phyloP scores from a whole-genome alignment of 2,888 invertebrate genomes.

The Agriotes lineatus region DNA sequence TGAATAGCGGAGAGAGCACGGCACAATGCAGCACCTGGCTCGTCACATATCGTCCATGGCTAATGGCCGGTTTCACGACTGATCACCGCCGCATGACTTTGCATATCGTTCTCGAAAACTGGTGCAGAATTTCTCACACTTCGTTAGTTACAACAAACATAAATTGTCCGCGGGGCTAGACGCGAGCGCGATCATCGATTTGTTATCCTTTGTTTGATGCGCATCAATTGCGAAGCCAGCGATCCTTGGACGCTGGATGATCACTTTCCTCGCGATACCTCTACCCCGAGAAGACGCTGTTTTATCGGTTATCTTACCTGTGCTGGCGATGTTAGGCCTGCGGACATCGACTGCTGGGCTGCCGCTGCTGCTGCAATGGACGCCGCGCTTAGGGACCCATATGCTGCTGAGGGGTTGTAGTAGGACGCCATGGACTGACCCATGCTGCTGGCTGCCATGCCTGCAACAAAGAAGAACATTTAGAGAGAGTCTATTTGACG shows the following conservation, averaged over 20 bases:
- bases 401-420: slow-evolving; percentile 78
- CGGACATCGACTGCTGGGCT: slow-evolving; percentile 79
- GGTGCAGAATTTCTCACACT: slow-evolving; percentile 62
- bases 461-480: slow-evolving; percentile 60
- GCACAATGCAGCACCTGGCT: slow-evolving; percentile 50
- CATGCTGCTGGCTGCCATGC: slow-evolving; percentile 78
- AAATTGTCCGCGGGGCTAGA: slow-evolving; percentile 56
- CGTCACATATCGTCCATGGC: slow-evolving; percentile 54
- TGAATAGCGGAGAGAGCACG: slow-evolving; percentile 11
- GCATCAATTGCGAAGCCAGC: slow-evolving; percentile 45
- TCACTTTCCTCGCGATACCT: background rate
- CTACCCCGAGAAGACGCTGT: too few relatives aligned
- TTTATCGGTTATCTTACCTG: slow-evolving; percentile 69
- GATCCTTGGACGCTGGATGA: slow-evolving; percentile 31
- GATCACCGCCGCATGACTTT: slow-evolving; percentile 54
- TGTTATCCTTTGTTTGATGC: slow-evolving; percentile 54
- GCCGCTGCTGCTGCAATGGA: slow-evolving; percentile 81
- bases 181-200: slow-evolving; percentile 54
- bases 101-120: slow-evolving; percentile 50
- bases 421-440: slow-evolving; percentile 79
- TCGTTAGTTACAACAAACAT: slow-evolving; percentile 63
- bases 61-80: slow-evolving; percentile 55
- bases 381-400: slow-evolving; percentile 79
- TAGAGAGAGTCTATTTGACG: background rate
- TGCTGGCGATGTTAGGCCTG: slow-evolving; percentile 75